These are phyloP conservation scores for Heteromurus nitidus DNA, from an alignment of 2,888 invertebrate genomes.

Conservation along the genomic window DNA sequence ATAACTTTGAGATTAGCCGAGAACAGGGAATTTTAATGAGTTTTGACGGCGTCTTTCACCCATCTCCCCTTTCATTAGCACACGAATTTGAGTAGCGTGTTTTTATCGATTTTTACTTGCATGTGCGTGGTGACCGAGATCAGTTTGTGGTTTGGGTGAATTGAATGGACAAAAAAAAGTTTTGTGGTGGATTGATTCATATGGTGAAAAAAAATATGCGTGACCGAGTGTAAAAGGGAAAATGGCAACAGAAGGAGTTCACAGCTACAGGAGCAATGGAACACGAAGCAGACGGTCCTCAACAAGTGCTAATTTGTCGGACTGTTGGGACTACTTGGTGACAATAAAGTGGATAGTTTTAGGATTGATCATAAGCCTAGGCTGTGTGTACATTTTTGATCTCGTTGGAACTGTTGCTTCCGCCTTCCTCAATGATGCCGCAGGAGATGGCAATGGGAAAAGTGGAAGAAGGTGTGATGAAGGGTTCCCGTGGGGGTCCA, in stretches of 20 bases:
- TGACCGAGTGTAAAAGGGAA: no score
- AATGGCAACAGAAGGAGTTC: constrained; percentile 35
- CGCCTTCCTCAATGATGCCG: not conserved
- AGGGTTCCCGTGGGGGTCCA: constrained; percentile 37
- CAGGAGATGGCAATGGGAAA: not conserved
- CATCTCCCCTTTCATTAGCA: no score
- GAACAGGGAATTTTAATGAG: no score
- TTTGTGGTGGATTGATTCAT: no score
- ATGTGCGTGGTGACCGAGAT: no score
- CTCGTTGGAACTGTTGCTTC: constrained; percentile 21
- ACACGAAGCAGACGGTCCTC: constrained; percentile 8
- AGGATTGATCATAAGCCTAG: constrained; percentile 56
- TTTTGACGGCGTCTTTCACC: no score
- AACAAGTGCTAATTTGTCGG: not conserved
- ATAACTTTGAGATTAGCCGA: no score
- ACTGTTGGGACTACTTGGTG: constrained; percentile 37
- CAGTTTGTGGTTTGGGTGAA: no score
- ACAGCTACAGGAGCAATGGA: constrained; percentile 2
- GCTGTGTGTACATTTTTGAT: constrained; percentile 46
- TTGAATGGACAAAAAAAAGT: no score
- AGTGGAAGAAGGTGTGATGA: not conserved
- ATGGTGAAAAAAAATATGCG: no score
- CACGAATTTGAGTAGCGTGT: no score
- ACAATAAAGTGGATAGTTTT: constrained; percentile 57
- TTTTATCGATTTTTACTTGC: no score